These are phyloP conservation scores for Celastrina argiolus DNA, from an alignment of 2,888 invertebrate species.

Conservation along the genomic window DNA sequence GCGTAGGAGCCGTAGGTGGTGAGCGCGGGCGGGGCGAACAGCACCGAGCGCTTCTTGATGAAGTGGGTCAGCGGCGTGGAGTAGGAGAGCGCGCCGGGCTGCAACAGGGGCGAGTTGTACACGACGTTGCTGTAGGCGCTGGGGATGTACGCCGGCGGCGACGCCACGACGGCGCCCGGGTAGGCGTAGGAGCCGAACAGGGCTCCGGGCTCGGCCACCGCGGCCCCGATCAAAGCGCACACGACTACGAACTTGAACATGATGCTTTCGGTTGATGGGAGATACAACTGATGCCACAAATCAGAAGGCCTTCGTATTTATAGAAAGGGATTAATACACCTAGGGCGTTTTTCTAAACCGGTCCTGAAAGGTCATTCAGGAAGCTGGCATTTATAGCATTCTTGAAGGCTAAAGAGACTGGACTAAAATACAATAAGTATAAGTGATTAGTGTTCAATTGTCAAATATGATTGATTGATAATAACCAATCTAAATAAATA, in stretches of 20 bases:
- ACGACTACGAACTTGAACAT: constrained; percentile 77
- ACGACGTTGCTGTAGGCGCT: constrained; percentile 54
- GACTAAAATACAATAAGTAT: not conserved
- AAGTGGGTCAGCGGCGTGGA: constrained; percentile 47
- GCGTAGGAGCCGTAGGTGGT: constrained; percentile 26
- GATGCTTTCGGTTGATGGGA: constrained; percentile 58
- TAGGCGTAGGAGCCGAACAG: constrained; percentile 34
- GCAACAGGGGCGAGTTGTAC: constrained; percentile 56
- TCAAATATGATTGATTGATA: not conserved
- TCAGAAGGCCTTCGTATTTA: constrained; percentile 49
- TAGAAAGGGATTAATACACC: constrained; percentile 49
- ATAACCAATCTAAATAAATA: not conserved
- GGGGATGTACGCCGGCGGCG: constrained; percentile 49
- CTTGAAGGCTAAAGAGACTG: constrained; percentile 27
- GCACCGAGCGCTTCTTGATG: constrained; percentile 46
- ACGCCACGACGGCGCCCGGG: constrained; percentile 42
- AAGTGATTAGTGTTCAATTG: not conserved
- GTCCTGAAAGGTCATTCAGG: constrained; percentile 58
- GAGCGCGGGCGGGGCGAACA: constrained; percentile 29
- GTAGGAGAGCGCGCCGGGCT: constrained; percentile 53
- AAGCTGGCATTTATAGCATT: constrained; percentile 59
- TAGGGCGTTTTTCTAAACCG: constrained; percentile 66
- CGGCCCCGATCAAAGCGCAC: constrained; percentile 78
- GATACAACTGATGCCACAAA: constrained; percentile 51
- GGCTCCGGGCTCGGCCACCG: constrained; percentile 57